These are phyloP conservation scores for Steatocranus sp. DNA, from an alignment of 2,797 vertebrate species.

Conservation along the genomic window DNA sequence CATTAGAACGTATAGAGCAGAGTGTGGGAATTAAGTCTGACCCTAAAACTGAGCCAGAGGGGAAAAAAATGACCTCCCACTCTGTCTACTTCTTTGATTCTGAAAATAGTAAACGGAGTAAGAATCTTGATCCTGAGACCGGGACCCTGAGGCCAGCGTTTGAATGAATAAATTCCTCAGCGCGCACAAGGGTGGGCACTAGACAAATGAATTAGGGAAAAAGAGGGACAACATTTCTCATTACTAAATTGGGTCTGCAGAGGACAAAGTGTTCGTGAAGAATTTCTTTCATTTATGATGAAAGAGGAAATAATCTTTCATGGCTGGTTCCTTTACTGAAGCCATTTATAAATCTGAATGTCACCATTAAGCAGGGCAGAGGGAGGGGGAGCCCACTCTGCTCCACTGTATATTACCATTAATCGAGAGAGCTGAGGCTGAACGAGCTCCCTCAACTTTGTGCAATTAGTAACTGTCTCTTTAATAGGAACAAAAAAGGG, in stretches of 20 bases:
- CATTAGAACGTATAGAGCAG: slow-evolving; percentile 30
- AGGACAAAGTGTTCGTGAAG: slow-evolving; percentile 72
- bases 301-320: slow-evolving; percentile 77
- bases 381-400: slow-evolving; percentile 27
- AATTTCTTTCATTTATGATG: slow-evolving; percentile 73
- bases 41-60: slow-evolving; percentile 64
- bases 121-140: slow-evolving; percentile 53
- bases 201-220: slow-evolving; percentile 62
- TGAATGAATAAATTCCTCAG: slow-evolving; percentile 75
- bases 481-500: slow-evolving; percentile 49
- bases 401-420: slow-evolving; percentile 57
- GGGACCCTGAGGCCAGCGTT: slow-evolving; percentile 60
- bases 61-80: slow-evolving; percentile 20
- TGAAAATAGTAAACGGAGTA: slow-evolving; percentile 71
- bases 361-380: slow-evolving; percentile 61
- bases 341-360: slow-evolving; percentile 76
- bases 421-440: slow-evolving; percentile 54
- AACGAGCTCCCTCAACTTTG: slow-evolving; percentile 62
- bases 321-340: slow-evolving; percentile 66
- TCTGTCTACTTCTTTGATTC: slow-evolving; percentile 70
- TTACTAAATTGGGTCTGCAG: slow-evolving; percentile 80
- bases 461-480: slow-evolving; percentile 59
- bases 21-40: slow-evolving; percentile 73
- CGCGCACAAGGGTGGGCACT: slow-evolving; percentile 50
- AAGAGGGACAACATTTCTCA: slow-evolving; percentile 72